Conservation (phyloP, 2,888 invertebrate genomes). For the Clunio marinus region DNA sequence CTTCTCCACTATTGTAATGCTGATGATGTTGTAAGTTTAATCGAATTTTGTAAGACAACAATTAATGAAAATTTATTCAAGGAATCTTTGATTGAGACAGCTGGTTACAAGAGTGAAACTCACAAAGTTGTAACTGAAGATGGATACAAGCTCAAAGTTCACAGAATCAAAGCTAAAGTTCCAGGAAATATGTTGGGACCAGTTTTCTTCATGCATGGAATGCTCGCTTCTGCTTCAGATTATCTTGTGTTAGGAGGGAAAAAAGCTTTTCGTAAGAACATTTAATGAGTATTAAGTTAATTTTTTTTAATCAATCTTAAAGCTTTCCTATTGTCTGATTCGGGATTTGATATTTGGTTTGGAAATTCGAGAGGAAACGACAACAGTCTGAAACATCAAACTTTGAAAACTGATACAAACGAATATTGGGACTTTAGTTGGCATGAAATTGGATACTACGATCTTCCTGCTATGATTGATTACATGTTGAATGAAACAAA, state of each 20-base stretch:
- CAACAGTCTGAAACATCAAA: constrained; percentile 55
- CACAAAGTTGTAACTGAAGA: constrained; percentile 67
- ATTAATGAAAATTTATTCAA: neutral
- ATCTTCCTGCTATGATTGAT: constrained; percentile 65
- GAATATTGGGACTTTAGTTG: constrained; percentile 62
- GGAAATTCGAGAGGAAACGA: constrained; percentile 64
- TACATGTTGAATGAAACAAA: constrained; percentile 54
- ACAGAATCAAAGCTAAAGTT: constrained; percentile 56
- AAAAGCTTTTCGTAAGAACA: neutral
- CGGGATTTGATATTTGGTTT: constrained; percentile 58
- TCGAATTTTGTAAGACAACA: neutral
- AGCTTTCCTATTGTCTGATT: constrained; percentile 53
- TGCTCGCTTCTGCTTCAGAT: neutral
- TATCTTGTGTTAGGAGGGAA: constrained; percentile 1
- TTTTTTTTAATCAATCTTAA: neutral
- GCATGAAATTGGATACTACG: constrained; percentile 66
- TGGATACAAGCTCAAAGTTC: constrained; percentile 71
- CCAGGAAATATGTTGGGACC: constrained; percentile 39
- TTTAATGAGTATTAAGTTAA: neutral
- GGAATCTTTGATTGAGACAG: neutral
- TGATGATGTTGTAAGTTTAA: neutral
- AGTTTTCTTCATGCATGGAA: constrained; percentile 31
- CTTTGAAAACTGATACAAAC: constrained; percentile 46
- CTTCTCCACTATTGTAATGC: too few species aligned
- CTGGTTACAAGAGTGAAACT: constrained; percentile 50